Evolutionary conservation across 1,140 invertebrate genomes (phyloP).

Genomic region (Drosophila baimaii): DNA sequence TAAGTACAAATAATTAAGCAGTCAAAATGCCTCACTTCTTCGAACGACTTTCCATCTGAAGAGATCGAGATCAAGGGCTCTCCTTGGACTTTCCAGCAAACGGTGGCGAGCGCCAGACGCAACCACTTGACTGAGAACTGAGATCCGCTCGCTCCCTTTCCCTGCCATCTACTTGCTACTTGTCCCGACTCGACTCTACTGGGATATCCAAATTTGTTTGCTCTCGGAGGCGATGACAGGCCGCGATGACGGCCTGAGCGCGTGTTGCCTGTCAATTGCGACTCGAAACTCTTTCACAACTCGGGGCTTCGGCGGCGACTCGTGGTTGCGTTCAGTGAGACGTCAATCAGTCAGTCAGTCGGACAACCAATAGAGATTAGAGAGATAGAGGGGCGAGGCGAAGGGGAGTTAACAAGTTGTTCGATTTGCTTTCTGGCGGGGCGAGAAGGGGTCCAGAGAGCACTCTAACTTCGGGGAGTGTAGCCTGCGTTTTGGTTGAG

Average conservation of each 20-base stretch:
- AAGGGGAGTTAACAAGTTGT: slow-evolving; percentile 35
- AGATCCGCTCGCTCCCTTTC: slow-evolving; percentile 22
- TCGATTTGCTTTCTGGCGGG: slow-evolving; percentile 2
- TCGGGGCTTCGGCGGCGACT: not conserved
- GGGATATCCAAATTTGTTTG: slow-evolving; percentile 70
- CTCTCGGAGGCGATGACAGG: slow-evolving; percentile 69
- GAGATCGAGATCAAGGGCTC: slow-evolving; percentile 12
- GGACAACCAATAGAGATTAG: slow-evolving; percentile 4
- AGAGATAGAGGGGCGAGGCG: slow-evolving; percentile 1
- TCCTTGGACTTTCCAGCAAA: not conserved
- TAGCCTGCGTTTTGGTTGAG: not conserved
- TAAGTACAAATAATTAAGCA: not conserved
- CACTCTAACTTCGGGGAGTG: slow-evolving; percentile 12
- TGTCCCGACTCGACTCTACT: slow-evolving; percentile 3
- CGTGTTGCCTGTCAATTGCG: slow-evolving; percentile 78
- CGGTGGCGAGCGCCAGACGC: slow-evolving; percentile 23
- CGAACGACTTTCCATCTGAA: slow-evolving; percentile 4
- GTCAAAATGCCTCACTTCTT: not conserved
- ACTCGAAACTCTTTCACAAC: slow-evolving; percentile 64
- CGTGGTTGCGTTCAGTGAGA: slow-evolving; percentile 13
- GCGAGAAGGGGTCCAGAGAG: not conserved
- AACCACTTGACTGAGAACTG: slow-evolving; percentile 50
- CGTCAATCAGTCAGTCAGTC: slow-evolving; percentile 26
- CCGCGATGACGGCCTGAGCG: slow-evolving; percentile 27
- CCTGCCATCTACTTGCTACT: not conserved